A percentile compares a stretch with the other conserved stretches of the same genome.
Evolutionary conservation across 2,888 invertebrate species (phyloP).

Genomic region (Harpalus rubripes): DNA sequence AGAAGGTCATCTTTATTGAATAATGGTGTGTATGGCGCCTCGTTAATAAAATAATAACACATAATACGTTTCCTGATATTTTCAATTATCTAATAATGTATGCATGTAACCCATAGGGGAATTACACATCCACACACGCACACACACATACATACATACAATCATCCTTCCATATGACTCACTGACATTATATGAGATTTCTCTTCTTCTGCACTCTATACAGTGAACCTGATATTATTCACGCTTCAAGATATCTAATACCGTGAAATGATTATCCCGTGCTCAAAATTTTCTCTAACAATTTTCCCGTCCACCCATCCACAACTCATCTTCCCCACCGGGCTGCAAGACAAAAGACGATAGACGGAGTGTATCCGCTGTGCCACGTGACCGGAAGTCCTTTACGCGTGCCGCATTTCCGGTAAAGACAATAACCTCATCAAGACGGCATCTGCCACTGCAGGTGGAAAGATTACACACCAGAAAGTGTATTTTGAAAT

Average conservation of each 20-base stretch:
- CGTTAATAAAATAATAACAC: background rate
- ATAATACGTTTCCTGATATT: background rate
- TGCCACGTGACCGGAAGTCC: slow-evolving; percentile 46
- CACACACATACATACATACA: background rate
- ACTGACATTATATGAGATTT: background rate
- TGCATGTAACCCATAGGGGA: background rate
- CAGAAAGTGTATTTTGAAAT: no score
- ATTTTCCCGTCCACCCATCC: background rate
- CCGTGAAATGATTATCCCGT: background rate
- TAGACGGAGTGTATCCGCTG: background rate
- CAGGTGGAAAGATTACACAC: background rate
- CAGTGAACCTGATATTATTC: no score
- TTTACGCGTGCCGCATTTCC: slow-evolving; percentile 26
- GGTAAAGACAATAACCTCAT: slow-evolving; percentile 7
- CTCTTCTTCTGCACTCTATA: no score
- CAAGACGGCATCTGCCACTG: background rate
- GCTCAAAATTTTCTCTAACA: background rate
- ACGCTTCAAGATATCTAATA: background rate
- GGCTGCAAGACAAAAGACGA: background rate
- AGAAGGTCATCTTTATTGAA: background rate
- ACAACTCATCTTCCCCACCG: background rate
- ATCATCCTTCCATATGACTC: background rate
- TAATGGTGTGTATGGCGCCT: background rate
- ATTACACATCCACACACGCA: background rate
- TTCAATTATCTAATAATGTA: background rate